A percentile compares a stretch with the other conserved stretches of the same genome.
Evolutionary conservation across 2,797 vertebrate genomes (phyloP).

Genomic region (Sorex maritimensis): DNA sequence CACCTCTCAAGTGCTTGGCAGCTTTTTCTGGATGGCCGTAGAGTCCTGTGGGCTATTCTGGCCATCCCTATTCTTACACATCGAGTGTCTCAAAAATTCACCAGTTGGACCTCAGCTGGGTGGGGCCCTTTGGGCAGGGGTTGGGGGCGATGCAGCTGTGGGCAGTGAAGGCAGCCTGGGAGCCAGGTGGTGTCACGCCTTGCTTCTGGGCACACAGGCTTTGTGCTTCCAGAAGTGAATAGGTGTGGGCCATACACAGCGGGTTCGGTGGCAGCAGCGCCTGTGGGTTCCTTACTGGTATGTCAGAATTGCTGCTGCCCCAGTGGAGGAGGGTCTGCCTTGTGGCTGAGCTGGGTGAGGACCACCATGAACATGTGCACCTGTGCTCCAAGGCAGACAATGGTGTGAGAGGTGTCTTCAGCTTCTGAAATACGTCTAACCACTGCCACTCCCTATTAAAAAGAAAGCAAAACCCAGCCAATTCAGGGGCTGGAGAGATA

Average conservation of each 20-base stretch:
- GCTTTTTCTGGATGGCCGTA: slow-evolving; percentile 7
- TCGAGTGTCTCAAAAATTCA: neutral
- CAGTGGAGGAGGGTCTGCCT: neutral
- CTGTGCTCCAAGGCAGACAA: neutral
- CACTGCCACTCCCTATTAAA: too few relatives aligned
- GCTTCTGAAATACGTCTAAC: neutral
- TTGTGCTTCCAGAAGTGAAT: neutral
- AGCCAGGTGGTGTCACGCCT: neutral
- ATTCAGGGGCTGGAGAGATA: too few relatives aligned
- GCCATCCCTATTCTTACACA: slow-evolving; percentile 53
- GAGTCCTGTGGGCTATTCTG: slow-evolving; percentile 61
- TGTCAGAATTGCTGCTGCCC: too few relatives aligned
- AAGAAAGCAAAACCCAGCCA: too few relatives aligned
- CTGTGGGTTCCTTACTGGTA: too few relatives aligned
- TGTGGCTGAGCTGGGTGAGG: neutral
- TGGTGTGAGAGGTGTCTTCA: neutral
- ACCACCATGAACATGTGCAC: neutral
- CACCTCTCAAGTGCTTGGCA: slow-evolving; percentile 45
- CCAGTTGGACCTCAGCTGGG: neutral
- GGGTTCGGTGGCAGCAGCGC: neutral
- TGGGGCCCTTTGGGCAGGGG: neutral
- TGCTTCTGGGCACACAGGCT: neutral
- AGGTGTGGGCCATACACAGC: neutral
- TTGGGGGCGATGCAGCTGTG: neutral
- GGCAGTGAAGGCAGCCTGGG: neutral